A percentile compares a stretch with the other conserved stretches of the same genome.
These are phyloP conservation scores for Paracanthobrama guichenoti DNA, from an alignment of 2,113 vertebrate genomes.

Conservation along the genomic window DNA sequence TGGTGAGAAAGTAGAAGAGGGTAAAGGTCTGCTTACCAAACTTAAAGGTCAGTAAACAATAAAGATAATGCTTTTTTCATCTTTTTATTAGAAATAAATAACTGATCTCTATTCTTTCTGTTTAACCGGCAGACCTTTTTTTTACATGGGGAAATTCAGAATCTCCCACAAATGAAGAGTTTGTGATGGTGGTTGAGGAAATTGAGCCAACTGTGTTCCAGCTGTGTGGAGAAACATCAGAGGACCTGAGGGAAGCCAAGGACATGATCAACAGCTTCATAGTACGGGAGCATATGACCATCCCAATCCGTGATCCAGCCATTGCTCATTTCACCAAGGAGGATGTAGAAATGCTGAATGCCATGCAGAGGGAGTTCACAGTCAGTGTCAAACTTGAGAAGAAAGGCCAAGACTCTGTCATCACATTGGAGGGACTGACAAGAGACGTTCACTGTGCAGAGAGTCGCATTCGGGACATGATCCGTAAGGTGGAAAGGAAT, in stretches of 20 bases:
- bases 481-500: constrained; percentile 68
- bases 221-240: constrained; percentile 77
- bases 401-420: constrained; percentile 59
- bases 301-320: constrained; percentile 65
- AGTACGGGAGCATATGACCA: constrained; percentile 70
- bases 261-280: constrained; percentile 70
- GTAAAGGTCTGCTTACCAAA: rapidly evolving
- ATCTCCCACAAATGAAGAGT: rapidly evolving
- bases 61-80: neutral
- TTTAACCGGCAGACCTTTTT: rapidly evolving
- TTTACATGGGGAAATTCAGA: constrained; percentile 14
- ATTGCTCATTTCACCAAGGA: constrained; percentile 71
- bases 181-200: constrained; percentile 71
- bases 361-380: constrained; percentile 74
- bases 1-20: neutral
- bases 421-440: constrained; percentile 80
- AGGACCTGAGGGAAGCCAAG: constrained; percentile 62
- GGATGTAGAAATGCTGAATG: constrained; percentile 66
- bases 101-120: too few relatives aligned
- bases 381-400: constrained; percentile 74
- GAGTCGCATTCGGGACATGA: constrained; percentile 71
- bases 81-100: too few relatives aligned
- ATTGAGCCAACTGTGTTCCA: constrained; percentile 75
- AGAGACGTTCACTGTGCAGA: constrained; percentile 74
- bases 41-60: constrained; percentile 67